Conservation (phyloP, 1,140 invertebrate species). For the Lucilia cuprina region DNA sequence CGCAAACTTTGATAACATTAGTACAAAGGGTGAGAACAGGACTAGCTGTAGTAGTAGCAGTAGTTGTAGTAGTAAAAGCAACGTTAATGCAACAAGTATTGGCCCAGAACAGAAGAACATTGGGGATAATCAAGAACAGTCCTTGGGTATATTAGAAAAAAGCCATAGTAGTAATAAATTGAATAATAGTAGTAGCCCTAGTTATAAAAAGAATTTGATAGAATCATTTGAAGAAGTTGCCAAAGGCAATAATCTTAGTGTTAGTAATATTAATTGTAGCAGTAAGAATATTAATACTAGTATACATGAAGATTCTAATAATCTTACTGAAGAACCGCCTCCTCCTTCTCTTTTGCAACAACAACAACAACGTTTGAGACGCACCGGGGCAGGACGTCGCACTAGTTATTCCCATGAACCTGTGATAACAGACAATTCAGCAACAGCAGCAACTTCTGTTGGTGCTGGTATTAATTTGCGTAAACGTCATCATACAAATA, state of each 20-base stretch:
- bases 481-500: constrained; percentile 43
- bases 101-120: neutral
- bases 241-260: neutral
- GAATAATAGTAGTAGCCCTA: constrained; percentile 42
- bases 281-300: neutral
- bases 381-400: neutral
- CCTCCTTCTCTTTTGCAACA: neutral
- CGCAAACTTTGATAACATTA: neutral
- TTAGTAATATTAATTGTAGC: neutral
- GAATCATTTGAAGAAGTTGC: constrained; percentile 47
- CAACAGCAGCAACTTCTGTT: too few relatives aligned
- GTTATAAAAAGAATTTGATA: constrained; percentile 59
- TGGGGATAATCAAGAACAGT: constrained; percentile 31
- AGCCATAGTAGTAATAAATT: constrained; percentile 43
- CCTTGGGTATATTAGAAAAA: neutral
- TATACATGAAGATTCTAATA: neutral
- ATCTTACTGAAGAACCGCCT: neutral
- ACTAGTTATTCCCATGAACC: constrained; percentile 24
- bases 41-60: neutral
- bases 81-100: constrained; percentile 32
- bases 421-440: constrained; percentile 21
- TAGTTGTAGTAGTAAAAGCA: too few relatives aligned
- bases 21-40: constrained; percentile 23
- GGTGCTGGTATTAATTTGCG: constrained; percentile 32
- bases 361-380: constrained; percentile 29